These are phyloP conservation scores for Encarsia formosa DNA, from an alignment of 2,888 invertebrate species.

Conservation along the genomic window DNA sequence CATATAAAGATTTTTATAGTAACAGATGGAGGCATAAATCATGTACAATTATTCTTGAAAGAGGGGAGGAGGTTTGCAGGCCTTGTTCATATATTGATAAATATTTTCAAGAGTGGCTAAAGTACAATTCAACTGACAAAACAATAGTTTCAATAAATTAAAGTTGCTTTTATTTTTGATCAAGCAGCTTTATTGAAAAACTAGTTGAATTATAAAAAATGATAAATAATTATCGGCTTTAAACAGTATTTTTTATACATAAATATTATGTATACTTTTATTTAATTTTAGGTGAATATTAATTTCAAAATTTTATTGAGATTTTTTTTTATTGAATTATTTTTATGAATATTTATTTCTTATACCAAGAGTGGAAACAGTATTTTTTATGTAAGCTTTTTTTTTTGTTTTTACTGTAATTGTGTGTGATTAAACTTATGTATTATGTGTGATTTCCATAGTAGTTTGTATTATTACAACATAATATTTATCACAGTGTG, in stretches of 20 bases:
- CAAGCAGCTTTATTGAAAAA: no score
- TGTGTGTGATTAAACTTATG: not conserved
- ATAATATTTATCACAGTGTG: constrained; percentile 22
- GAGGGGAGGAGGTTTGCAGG: constrained; percentile 22
- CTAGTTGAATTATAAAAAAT: constrained; percentile 12
- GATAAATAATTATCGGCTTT: constrained; percentile 11
- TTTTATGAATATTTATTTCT: not conserved
- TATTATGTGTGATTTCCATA: constrained; percentile 13
- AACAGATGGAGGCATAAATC: constrained; percentile 28
- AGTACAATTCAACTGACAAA: constrained; percentile 25
- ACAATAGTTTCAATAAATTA: constrained; percentile 5
- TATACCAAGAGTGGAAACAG: not conserved
- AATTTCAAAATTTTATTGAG: not conserved
- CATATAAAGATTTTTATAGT: constrained; percentile 26
- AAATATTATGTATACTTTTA: constrained; percentile 7
- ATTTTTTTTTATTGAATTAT: not conserved
- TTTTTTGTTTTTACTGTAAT: not conserved
- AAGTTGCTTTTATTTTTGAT: constrained; percentile 14
- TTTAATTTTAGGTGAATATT: not conserved
- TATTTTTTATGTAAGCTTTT: constrained; percentile 1
- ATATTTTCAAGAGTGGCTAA: constrained; percentile 27
- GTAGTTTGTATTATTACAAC: constrained; percentile 18
- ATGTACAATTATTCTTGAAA: constrained; percentile 28
- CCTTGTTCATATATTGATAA: constrained; percentile 26
- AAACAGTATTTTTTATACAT: constrained; percentile 22